phyloP scores from a whole-genome alignment of 2,113 vertebrate genomes.

The Pampusana beccarii region DNA sequence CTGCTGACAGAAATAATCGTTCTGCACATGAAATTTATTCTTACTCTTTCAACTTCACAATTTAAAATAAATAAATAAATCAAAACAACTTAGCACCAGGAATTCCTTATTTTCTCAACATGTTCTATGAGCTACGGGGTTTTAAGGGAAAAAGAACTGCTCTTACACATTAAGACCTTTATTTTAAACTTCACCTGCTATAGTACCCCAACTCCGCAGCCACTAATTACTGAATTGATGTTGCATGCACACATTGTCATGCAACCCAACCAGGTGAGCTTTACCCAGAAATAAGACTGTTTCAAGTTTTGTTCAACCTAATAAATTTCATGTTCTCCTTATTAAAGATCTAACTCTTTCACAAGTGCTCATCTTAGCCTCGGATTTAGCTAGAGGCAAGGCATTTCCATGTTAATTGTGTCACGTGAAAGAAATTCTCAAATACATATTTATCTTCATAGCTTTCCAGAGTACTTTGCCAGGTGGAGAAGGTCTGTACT shows the following conservation, averaged over 20 bases:
- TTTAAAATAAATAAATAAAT: neutral
- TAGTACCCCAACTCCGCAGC: neutral
- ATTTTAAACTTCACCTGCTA: neutral
- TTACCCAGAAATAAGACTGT: neutral
- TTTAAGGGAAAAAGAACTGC: neutral
- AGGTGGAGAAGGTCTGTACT: neutral
- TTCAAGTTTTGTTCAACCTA: neutral
- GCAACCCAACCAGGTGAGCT: neutral
- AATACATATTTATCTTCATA: neutral
- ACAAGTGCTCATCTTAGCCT: neutral
- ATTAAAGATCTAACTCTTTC: neutral
- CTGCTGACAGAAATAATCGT: neutral
- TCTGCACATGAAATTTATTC: neutral
- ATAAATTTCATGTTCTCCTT: neutral
- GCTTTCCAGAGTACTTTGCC: neutral
- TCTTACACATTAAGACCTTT: neutral
- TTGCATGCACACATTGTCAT: fast-evolving
- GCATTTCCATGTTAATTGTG: neutral
- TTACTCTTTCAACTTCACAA: neutral
- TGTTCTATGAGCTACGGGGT: neutral
- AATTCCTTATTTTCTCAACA: neutral
- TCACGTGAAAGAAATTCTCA: neutral
- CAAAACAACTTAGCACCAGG: neutral
- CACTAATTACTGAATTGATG: neutral
- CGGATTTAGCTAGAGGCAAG: neutral